A percentile compares a stretch with the other conserved stretches of the same genome.
Evolutionary conservation across 1,140 invertebrate genomes (phyloP).

Genomic region (Drosophila seguyi): DNA sequence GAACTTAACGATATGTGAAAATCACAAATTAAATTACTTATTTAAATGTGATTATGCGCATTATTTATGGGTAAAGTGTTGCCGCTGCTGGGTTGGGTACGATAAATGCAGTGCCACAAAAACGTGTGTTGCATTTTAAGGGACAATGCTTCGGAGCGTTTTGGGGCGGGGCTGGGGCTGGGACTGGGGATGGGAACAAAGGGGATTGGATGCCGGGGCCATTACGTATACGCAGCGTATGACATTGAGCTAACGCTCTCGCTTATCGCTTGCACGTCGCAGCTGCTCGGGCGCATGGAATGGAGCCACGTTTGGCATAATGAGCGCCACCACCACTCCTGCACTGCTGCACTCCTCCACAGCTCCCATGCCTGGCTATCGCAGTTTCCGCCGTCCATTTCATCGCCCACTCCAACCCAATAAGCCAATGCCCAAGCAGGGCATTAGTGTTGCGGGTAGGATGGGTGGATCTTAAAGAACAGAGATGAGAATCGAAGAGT

Average conservation of each 20-base stretch:
- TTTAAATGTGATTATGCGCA: slow-evolving; percentile 80
- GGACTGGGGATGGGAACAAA: slow-evolving; percentile 1
- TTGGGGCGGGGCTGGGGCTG: not conserved
- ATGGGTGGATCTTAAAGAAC: slow-evolving; percentile 1
- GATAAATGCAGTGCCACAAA: slow-evolving; percentile 74
- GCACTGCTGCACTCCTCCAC: slow-evolving; percentile 3
- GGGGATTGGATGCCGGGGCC: slow-evolving; percentile 14
- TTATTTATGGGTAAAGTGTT: slow-evolving; percentile 67
- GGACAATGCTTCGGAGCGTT: slow-evolving; percentile 35
- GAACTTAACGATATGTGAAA: slow-evolving; percentile 75
- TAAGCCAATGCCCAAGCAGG: slow-evolving; percentile 49
- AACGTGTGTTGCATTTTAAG: slow-evolving; percentile 75
- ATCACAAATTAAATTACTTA: slow-evolving; percentile 83
- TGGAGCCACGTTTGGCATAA: slow-evolving; percentile 74
- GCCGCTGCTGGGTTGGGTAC: slow-evolving; percentile 19
- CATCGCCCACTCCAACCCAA: slow-evolving; percentile 33
- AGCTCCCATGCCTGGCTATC: not conserved
- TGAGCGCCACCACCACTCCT: slow-evolving; percentile 49
- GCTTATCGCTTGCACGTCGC: slow-evolving; percentile 78
- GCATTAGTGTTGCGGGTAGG: slow-evolving; percentile 46
- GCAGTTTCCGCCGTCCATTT: slow-evolving; percentile 11
- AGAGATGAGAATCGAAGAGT: slow-evolving; percentile 33
- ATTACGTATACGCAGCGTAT: no score
- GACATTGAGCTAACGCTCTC: slow-evolving; percentile 67
- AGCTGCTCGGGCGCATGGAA: slow-evolving; percentile 66